Conservation (phyloP, 1,140 invertebrate genomes). For the Aplysia californica region DNA sequence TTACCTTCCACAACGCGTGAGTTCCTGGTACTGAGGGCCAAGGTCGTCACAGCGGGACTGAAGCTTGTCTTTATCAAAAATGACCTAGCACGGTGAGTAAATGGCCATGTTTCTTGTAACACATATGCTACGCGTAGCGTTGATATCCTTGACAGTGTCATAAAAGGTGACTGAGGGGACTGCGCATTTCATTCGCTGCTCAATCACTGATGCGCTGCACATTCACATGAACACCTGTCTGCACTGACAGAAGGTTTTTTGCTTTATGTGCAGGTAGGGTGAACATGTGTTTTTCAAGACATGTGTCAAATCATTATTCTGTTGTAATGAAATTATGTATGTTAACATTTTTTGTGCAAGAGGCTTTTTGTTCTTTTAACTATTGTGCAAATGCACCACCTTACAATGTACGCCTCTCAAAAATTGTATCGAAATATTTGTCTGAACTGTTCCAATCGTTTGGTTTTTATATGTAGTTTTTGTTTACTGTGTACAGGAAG, state of each 20-base stretch:
- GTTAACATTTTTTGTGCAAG: background rate
- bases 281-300: too few species aligned
- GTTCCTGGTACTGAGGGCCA: background rate
- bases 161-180: too few species aligned
- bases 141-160: background rate
- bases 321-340: background rate
- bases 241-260: background rate
- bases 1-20: slow-evolving; percentile 6
- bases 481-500: slow-evolving; percentile 21
- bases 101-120: too few species aligned
- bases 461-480: background rate
- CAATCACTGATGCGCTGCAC: background rate
- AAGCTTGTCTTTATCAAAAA: slow-evolving; percentile 12
- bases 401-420: background rate
- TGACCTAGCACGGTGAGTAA: slow-evolving; percentile 7
- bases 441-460: too few species aligned
- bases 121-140: background rate
- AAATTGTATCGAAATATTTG: too few species aligned
- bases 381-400: background rate
- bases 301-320: background rate
- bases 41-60: background rate
- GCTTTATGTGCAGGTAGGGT: too few species aligned
- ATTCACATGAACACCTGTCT: background rate
- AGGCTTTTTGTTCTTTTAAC: background rate
- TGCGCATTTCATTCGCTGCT: background rate